Evolutionary conservation across 1,140 invertebrate genomes (phyloP).

Genomic region (Brachystomella parvula): DNA sequence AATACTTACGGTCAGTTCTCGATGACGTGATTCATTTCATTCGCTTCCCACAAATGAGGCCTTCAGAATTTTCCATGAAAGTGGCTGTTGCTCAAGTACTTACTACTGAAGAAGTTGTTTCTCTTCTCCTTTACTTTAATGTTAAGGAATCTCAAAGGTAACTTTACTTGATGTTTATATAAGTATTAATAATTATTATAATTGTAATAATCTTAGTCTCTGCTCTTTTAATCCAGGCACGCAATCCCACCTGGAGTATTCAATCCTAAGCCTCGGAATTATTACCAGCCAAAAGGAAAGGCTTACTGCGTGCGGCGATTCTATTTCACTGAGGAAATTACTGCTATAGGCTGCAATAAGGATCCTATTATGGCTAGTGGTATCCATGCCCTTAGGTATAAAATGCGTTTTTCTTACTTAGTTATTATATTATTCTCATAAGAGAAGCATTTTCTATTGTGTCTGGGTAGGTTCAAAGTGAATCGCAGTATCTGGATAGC

Average conservation of each 20-base stretch:
- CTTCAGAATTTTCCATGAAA: constrained; percentile 75
- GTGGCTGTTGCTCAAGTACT: constrained; percentile 67
- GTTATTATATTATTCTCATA: no score
- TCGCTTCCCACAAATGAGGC: constrained; percentile 76
- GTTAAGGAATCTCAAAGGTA: background rate
- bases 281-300: background rate
- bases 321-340: no score
- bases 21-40: constrained; percentile 63
- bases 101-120: constrained; percentile 62
- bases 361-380: no score
- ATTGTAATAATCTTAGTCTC: background rate
- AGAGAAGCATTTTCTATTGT: no score
- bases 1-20: constrained; percentile 62
- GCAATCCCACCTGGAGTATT: background rate
- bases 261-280: background rate
- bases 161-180: background rate
- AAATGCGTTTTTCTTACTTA: no score
- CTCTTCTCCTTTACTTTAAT: background rate
- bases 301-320: no score
- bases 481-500: no score
- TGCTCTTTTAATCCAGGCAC: background rate
- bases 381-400: no score
- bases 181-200: background rate
- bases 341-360: no score
- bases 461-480: no score